These are phyloP conservation scores for Anadara kagoshimensis DNA, from an alignment of 1,140 invertebrate genomes.

Conservation along the genomic window DNA sequence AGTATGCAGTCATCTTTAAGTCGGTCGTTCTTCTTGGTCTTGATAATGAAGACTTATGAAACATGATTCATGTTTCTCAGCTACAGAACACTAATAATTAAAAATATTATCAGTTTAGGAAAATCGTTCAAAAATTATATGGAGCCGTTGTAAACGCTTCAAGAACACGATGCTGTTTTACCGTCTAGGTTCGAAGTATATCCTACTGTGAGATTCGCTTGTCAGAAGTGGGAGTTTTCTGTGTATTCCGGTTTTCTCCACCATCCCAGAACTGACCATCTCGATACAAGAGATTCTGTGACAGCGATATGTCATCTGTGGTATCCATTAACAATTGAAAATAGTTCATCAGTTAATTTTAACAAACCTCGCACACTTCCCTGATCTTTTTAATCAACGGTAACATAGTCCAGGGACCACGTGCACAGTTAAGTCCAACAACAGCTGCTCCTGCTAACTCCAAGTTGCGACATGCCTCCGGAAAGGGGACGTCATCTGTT, in stretches of 20 bases:
- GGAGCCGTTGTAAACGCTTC: too few species aligned
- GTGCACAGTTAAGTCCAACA: constrained; percentile 67
- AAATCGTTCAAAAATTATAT: neutral
- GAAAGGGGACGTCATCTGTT: constrained; percentile 51
- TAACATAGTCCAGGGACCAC: constrained; percentile 66
- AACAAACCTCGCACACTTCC: constrained; percentile 59
- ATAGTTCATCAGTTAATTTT: neutral
- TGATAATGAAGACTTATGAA: neutral
- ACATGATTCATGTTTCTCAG: neutral
- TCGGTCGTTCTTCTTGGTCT: neutral
- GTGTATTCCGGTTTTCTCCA: neutral
- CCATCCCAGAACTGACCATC: neutral
- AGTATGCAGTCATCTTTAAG: too few species aligned
- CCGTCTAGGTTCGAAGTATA: too few species aligned
- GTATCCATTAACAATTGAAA: neutral
- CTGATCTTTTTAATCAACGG: constrained; percentile 57
- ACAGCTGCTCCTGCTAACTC: constrained; percentile 64
- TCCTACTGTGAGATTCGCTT: too few species aligned
- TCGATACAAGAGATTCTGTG: neutral
- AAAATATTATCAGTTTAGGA: neutral
- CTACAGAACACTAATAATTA: neutral
- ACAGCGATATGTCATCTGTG: neutral
- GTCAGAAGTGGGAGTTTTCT: too few species aligned
- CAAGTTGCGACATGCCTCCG: constrained; percentile 55
- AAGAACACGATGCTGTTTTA: too few species aligned